Evolutionary conservation across 2,888 invertebrate species (phyloP), one percentile per base, ranked within the genome.

Genomic region (Ceriagrion tenellum): DNA sequence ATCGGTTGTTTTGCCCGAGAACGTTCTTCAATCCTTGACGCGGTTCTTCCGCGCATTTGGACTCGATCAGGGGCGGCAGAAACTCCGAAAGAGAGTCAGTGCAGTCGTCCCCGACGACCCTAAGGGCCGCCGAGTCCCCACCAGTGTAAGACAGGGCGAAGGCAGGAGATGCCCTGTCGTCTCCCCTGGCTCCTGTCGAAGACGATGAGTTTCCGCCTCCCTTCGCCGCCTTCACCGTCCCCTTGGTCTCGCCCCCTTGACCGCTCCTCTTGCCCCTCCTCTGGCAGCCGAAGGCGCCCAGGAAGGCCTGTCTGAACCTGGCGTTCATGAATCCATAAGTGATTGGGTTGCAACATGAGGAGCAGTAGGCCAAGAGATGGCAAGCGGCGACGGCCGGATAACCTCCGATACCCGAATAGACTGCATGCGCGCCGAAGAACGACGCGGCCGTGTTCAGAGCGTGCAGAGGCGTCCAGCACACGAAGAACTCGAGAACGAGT

Each of bases 311-410:
- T n/a, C 98, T 97, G 96, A 98, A 98, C 95, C 97, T 97, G 95
- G 97, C 97, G 96, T 98, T 98, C 98, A 98, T 97, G 96, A 98
- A 98, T 96, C 98, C 98, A 96, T 98, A 98, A 3, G 98, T 98
- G 96, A 98, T 98, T 10, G 98, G 98, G 96, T 98, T 98, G 96
- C 97, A 98, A 96, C 98, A 98, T 93, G 97, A 97, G 18, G 98
- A 98, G 6, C 97, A 97, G 96, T 98, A 98, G 10, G 98, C 97
- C 95, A 98, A 96, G 26, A 98, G 97, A 96, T 98, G 98, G 95
- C 98, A 97, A 95, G 97, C 97, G 89, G 97, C 97, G 95, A 98
- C 97, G 6, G 97, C 97, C 12, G 97, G 97, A 95, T 97, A 97
- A 2, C 97, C 97, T 1, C 93, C 93, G 23, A 97, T 96, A 30